Base-by-base conservation (phyloP, 2,113 vertebrate species). In the Hippocampus abdominalis region DNA sequence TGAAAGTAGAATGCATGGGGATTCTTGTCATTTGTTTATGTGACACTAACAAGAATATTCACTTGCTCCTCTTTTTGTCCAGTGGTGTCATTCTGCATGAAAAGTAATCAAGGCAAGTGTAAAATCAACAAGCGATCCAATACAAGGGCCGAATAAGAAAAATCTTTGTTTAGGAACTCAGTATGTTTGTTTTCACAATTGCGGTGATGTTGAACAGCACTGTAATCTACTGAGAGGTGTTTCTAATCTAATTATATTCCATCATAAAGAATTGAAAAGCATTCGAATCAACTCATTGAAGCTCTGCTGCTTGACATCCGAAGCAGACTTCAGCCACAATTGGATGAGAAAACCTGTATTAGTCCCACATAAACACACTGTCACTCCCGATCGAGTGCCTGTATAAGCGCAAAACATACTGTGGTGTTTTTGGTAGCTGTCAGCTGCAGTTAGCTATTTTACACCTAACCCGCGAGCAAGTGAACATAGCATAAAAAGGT, bases 1-100 rank as follows among this genome's bases (percentile, higher is more conserved):
- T 51, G 61, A 77, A 77, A 60, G 20, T 60, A 36, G 29, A 63
- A 61, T 44, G 11, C 73, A 65, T 66, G 36, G 65, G 46, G 49
- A 39, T 49, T 36, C 12, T 15, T 36, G 73, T 51, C 48, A 68
- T 76, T 40, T 15, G 8, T 66, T 21, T 18, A 29, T 25, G 68
- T 68, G 75, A 25, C 51, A 68, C 64, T 66, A 42, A 21, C 48
- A 56, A 36, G 8, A 57, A 59, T 69, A 59, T 59, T 72, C 54
- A 57, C 53, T 60, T 62, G 6, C 11, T 71, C 15, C 46, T 48
- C 12, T 46, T 46, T 32, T 70, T 60, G 68, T 51, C 32, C 44
- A 20, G 46, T 25, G 0, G 39, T 3, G 3, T 57, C 69, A 71
- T 70, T 65, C n/a, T 68, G 51, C 75, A 61, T 67, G 48, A 46